A percentile compares a stretch with the other conserved stretches of the same genome.
These are phyloP conservation scores for Ceyx melanurus DNA, from an alignment of 2,113 vertebrate genomes.

Conservation along the genomic window DNA sequence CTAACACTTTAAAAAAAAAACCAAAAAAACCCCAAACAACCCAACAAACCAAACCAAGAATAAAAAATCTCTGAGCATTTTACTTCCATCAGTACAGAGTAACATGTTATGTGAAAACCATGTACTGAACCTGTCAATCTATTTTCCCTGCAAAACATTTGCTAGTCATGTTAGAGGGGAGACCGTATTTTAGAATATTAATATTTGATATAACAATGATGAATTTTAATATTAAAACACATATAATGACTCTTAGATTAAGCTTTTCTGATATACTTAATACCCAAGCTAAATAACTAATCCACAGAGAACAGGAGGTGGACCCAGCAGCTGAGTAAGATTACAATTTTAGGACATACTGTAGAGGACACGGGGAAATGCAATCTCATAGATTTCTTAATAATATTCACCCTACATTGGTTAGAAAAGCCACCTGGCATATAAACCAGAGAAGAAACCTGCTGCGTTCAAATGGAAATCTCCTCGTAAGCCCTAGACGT, in stretches of 20 bases:
- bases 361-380: slow-evolving; percentile 44
- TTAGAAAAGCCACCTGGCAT: slow-evolving; percentile 30
- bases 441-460: not conserved
- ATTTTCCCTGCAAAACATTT: slow-evolving; percentile 29
- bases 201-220: slow-evolving; percentile 32
- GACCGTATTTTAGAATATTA: slow-evolving; percentile 62
- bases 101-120: not conserved
- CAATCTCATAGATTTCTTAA: slow-evolving; percentile 36
- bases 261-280: slow-evolving; percentile 54
- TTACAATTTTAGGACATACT: slow-evolving; percentile 46
- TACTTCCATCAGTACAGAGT: not conserved
- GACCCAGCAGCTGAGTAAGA: slow-evolving; percentile 37
- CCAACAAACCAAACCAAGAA: not conserved
- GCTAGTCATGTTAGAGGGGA: slow-evolving; percentile 44
- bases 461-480: not conserved
- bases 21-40: too few relatives aligned
- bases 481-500: not conserved
- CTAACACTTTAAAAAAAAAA: not conserved
- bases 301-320: slow-evolving; percentile 47
- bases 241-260: slow-evolving; percentile 55
- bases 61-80: not conserved
- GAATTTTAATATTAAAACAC: slow-evolving; percentile 68
- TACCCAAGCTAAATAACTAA: slow-evolving; percentile 58
- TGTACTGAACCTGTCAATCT: not conserved
- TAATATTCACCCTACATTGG: slow-evolving; percentile 22